A percentile compares a stretch with the other conserved stretches of the same genome.
Evolutionary conservation across 2,113 vertebrate species (phyloP).

Genomic region (Emydura subglobosa): DNA sequence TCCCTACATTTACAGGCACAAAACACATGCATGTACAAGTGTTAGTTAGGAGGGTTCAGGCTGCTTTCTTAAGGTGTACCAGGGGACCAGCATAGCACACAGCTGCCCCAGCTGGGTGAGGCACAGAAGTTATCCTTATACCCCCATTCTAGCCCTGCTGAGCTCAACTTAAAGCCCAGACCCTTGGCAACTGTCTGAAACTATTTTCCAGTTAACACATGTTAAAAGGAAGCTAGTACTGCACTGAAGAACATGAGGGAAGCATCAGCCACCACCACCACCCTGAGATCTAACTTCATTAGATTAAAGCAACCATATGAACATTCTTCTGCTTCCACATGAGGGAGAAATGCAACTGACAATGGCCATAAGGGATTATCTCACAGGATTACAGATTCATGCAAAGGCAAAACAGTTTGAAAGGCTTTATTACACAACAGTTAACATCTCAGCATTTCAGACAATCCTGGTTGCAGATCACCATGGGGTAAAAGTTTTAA

Average conservation of each 20-base stretch:
- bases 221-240: neutral
- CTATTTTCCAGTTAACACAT: neutral
- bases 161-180: neutral
- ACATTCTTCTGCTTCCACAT: neutral
- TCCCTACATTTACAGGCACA: rapidly evolving
- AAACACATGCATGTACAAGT: rapidly evolving
- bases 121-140: neutral
- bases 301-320: neutral
- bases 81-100: too few species aligned
- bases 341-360: neutral
- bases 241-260: neutral
- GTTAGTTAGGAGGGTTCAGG: neutral
- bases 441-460: neutral
- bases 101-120: neutral
- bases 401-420: neutral
- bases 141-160: neutral
- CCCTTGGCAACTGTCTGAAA: neutral
- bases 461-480: neutral
- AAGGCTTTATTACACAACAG: neutral
- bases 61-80: neutral
- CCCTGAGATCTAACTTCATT: too few species aligned
- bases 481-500: neutral
- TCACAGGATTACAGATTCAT: neutral
- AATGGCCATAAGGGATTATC: neutral
- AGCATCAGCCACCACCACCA: neutral